Conservation (phyloP, 2,113 vertebrate genomes). For the Dipodomys spectabilis region DNA sequence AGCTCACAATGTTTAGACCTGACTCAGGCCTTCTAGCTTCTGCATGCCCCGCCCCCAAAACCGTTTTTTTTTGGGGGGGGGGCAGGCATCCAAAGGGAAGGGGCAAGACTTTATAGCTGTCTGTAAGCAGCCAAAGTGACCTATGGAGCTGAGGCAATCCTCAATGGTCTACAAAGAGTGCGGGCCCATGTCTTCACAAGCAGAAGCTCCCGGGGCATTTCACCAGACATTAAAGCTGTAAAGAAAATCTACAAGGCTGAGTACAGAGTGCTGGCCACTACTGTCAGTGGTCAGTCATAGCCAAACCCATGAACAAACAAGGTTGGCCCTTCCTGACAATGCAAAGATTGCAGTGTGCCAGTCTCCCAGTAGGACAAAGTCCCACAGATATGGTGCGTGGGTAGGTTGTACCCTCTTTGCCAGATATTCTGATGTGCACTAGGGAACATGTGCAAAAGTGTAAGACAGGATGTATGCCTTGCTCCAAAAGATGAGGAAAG, state of each 20-base stretch:
- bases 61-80: too few relatives aligned
- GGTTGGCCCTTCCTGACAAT: too few relatives aligned
- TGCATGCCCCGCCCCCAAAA: too few relatives aligned
- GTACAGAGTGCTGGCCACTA: accelerated
- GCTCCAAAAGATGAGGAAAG: background rate
- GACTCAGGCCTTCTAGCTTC: background rate
- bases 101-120: background rate
- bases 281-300: too few relatives aligned
- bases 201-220: background rate
- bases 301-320: background rate
- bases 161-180: background rate
- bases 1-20: too few relatives aligned
- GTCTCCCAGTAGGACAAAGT: too few relatives aligned
- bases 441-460: background rate
- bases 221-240: too few relatives aligned
- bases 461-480: background rate
- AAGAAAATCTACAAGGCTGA: too few relatives aligned
- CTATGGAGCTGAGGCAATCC: accelerated
- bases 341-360: too few relatives aligned
- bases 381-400: accelerated
- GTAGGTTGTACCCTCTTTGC: background rate
- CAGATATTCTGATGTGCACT: background rate
- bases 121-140: background rate
- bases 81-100: too few relatives aligned
- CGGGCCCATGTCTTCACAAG: background rate